Evolutionary conservation across 2,797 vertebrate species (phyloP).

Genomic region (Potorous gilbertii): DNA sequence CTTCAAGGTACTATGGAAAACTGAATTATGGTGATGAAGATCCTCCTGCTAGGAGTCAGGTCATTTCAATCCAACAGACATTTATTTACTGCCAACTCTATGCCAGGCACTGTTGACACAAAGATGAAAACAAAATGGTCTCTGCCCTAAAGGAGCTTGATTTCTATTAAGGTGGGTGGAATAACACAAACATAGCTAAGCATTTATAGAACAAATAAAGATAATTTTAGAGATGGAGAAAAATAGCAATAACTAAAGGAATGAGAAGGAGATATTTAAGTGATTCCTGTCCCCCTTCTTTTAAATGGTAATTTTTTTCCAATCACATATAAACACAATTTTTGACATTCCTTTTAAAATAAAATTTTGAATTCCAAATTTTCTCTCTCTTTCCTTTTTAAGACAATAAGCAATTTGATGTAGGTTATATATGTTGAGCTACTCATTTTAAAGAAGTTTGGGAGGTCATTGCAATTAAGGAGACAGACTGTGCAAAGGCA

Average conservation of each 20-base stretch:
- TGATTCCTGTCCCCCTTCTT: neutral
- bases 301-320: no score
- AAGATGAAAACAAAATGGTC: no score
- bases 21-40: neutral
- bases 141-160: no score
- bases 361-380: neutral
- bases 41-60: neutral
- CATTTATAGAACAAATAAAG: no score
- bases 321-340: no score
- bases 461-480: neutral
- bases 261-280: neutral
- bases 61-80: neutral
- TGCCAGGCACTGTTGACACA: neutral
- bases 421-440: neutral
- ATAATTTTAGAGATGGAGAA: neutral
- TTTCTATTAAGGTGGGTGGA: no score
- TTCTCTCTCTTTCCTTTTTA: neutral
- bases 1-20: neutral
- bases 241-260: neutral
- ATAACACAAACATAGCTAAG: no score
- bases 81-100: neutral
- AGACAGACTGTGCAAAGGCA: neutral
- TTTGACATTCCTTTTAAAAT: no score
- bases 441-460: neutral
- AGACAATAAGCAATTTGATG: no score